Evolutionary conservation across 2,888 invertebrate species (phyloP).

Genomic region (Diachrysia chrysitis): DNA sequence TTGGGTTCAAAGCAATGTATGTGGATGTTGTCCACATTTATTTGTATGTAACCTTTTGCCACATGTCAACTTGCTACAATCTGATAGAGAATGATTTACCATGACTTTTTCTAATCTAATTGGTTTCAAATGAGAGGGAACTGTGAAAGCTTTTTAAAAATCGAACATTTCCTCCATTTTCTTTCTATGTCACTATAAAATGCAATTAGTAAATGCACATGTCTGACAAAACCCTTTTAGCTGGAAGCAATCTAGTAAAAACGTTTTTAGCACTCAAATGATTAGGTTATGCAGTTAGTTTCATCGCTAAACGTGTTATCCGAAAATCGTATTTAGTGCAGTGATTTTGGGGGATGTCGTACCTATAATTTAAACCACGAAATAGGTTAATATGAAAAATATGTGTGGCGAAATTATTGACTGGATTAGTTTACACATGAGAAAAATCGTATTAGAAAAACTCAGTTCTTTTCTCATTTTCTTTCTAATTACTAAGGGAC

Average conservation of each 20-base stretch:
- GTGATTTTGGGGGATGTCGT: background rate
- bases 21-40: too few relatives aligned
- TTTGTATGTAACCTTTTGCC: background rate
- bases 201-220: conserved; percentile 8
- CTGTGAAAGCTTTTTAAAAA: background rate
- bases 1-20: too few relatives aligned
- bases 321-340: conserved; percentile 1
- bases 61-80: background rate
- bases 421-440: too few relatives aligned
- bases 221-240: conserved; percentile 12
- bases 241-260: conserved; percentile 21
- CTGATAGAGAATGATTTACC: background rate
- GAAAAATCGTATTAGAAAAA: background rate
- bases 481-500: background rate
- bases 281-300: conserved; percentile 15
- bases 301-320: background rate
- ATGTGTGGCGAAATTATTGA: too few relatives aligned
- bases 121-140: background rate
- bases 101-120: background rate
- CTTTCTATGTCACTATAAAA: conserved; percentile 6
- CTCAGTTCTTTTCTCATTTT: background rate
- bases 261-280: conserved; percentile 20
- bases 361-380: background rate
- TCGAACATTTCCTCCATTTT: background rate
- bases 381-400: background rate